Conservation (phyloP, 2,797 vertebrate genomes). For the Oryzias dopingdopingensis region DNA sequence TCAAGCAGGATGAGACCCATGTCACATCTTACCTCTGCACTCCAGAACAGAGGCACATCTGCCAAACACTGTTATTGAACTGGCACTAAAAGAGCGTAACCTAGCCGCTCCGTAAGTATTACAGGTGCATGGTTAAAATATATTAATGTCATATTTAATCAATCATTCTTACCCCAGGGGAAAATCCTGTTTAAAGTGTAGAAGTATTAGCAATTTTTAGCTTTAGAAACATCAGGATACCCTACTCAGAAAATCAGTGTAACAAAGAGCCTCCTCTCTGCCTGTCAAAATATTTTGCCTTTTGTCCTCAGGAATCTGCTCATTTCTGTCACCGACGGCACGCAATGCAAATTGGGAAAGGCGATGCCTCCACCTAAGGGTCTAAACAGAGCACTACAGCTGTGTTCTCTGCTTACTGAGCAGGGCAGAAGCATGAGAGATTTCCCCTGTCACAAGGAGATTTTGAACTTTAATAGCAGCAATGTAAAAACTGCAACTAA, state of each 20-base stretch:
- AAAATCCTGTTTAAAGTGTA: slow-evolving; percentile 77
- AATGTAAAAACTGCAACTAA: background rate
- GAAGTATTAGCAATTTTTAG: slow-evolving; percentile 78
- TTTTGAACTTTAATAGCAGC: background rate
- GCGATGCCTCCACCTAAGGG: slow-evolving; percentile 78
- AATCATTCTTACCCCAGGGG: slow-evolving; percentile 73
- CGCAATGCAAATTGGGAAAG: slow-evolving; percentile 41
- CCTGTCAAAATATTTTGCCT: slow-evolving; percentile 77
- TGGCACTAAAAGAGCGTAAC: slow-evolving; percentile 67
- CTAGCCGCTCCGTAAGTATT: slow-evolving; percentile 67
- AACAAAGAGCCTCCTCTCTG: slow-evolving; percentile 72
- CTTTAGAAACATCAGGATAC: slow-evolving; percentile 70
- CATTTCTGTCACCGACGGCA: slow-evolving; percentile 31
- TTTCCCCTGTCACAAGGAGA: background rate
- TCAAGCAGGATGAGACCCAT: slow-evolving; percentile 73
- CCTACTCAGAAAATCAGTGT: slow-evolving; percentile 63
- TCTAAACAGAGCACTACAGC: slow-evolving; percentile 22
- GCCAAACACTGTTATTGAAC: slow-evolving; percentile 76
- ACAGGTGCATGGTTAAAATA: slow-evolving; percentile 76
- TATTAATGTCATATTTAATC: slow-evolving; percentile 82
- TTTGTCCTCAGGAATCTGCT: slow-evolving; percentile 71
- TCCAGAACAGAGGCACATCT: slow-evolving; percentile 65
- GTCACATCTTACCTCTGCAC: slow-evolving; percentile 76
- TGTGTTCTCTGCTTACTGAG: background rate
- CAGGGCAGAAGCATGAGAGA: background rate